Evolutionary conservation across 64 coral and sea anemone species (phyloP), one percentile per base, ranked within the genome.

Genomic region (Stichodactyla helianthus): DNA sequence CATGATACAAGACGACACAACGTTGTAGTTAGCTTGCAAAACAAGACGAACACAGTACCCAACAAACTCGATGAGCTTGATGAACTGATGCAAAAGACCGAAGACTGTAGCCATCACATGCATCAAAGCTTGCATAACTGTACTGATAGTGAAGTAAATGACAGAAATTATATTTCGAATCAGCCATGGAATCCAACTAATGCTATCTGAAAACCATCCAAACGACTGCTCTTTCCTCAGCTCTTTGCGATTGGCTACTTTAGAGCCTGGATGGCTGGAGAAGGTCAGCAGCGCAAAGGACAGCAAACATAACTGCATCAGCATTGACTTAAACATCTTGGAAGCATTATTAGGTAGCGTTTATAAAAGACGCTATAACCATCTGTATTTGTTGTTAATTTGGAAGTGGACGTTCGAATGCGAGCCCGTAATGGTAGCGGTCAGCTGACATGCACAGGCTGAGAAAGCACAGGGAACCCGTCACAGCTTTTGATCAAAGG

Each of bases 11-110:
- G 93, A 94, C 4, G 89, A 90, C 12, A 94, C 93, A n/a, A 94
- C 77, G 56, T 91, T 87, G 79, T 94, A 94, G 67, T 94, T 94
- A 53, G 86, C 15, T 77, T 94, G 89, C 31, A 94, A 27, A 19
- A 91, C 52, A n/a, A 79, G 25, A n/a, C 85, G 89, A 50, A 94
- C 85, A 52, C 89, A 71, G n/a, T 86, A 91, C 0, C 93, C 93
- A 6, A 94, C n/a, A 27, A 88, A 84, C 60, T 94, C 93, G 10
- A 94, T 53, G 7, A 94, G 31, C 13, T 88, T 90, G 64, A 90
- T 87, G 26, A 77, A 64, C 52, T 94, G 64, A 82, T 76, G 89
- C 20, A 79, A 54, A 12, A 76, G n/a, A 13, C 78, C 55, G 74
- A 94, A 84, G 26, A 91, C 58, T 8, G 57, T 94, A 6, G 85